These are phyloP conservation scores for Drosophila bipectinata DNA, from an alignment of 1,140 invertebrate species.

Conservation along the genomic window DNA sequence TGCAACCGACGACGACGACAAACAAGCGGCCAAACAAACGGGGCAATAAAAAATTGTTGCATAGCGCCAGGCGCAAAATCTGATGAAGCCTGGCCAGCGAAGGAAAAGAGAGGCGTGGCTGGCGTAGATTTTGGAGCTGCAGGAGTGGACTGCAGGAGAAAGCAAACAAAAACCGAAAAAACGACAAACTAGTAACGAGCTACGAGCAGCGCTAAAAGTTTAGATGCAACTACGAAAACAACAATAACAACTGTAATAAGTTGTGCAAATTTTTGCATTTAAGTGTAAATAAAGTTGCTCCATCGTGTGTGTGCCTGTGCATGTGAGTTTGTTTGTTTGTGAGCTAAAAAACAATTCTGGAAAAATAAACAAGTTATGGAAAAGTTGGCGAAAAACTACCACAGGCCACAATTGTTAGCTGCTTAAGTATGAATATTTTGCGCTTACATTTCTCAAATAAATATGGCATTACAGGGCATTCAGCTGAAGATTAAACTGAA, in stretches of 20 bases:
- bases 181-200: conserved; percentile 32
- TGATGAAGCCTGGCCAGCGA: conserved; percentile 18
- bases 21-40: conserved; percentile 54
- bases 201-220: conserved; percentile 61
- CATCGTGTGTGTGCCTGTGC: not conserved
- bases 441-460: conserved; percentile 45
- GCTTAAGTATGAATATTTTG: conserved; percentile 50
- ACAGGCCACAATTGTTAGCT: conserved; percentile 50
- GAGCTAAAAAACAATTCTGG: conserved; percentile 36
- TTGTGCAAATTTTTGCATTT: conserved; percentile 82
- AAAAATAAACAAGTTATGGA: conserved; percentile 60
- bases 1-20: conserved; percentile 65
- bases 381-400: conserved; percentile 50
- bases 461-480: conserved; percentile 38
- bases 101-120: not conserved
- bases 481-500: conserved; percentile 36
- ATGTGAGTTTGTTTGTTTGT: not conserved
- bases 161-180: conserved; percentile 57
- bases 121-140: conserved; percentile 33
- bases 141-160: conserved; percentile 27
- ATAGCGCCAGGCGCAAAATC: conserved; percentile 60
- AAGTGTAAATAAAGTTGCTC: conserved; percentile 76
- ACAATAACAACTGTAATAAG: conserved; percentile 77
- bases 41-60: conserved; percentile 56
- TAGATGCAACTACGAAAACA: conserved; percentile 65